Conservation (phyloP, 1,140 invertebrate species). For the Sycophila sp. region DNA sequence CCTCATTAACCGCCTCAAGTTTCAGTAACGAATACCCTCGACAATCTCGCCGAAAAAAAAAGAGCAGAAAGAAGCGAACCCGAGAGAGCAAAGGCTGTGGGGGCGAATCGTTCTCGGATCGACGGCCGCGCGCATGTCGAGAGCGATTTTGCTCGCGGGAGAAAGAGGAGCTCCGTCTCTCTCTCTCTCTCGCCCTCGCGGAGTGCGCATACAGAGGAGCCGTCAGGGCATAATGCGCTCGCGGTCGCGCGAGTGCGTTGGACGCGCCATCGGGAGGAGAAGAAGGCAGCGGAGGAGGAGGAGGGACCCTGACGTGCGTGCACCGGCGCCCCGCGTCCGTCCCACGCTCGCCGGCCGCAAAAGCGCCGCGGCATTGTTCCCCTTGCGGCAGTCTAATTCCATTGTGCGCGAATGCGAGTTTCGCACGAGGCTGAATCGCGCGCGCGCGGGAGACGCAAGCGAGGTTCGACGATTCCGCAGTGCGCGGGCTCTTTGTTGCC, state of each 20-base stretch:
- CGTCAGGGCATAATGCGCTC: too few relatives aligned
- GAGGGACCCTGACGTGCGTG: conserved; percentile 23
- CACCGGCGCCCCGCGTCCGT: not conserved
- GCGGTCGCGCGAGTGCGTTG: too few relatives aligned
- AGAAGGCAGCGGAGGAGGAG: not conserved
- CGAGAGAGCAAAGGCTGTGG: too few relatives aligned
- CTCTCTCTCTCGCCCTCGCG: too few relatives aligned
- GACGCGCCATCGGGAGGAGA: too few relatives aligned
- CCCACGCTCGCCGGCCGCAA: conserved; percentile 23
- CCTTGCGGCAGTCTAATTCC: conserved; percentile 32
- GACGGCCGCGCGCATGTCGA: too few relatives aligned
- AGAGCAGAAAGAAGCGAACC: too few relatives aligned
- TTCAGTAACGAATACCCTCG: too few relatives aligned
- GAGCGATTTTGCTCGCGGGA: not conserved
- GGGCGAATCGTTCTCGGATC: too few relatives aligned
- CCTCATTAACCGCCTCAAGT: too few relatives aligned
- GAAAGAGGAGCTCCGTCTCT: not conserved
- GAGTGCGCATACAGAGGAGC: too few relatives aligned
- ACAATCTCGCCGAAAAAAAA: too few relatives aligned
- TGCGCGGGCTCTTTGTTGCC: conserved; percentile 19
- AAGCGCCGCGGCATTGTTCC: conserved; percentile 20
- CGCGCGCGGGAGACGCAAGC: not conserved
- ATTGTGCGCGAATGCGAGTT: conserved; percentile 38
- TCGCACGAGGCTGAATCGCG: conserved; percentile 25
- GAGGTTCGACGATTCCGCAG: conserved; percentile 18